Base-by-base conservation (phyloP, 1,140 invertebrate species). In the Pachypeltis micranthus region DNA sequence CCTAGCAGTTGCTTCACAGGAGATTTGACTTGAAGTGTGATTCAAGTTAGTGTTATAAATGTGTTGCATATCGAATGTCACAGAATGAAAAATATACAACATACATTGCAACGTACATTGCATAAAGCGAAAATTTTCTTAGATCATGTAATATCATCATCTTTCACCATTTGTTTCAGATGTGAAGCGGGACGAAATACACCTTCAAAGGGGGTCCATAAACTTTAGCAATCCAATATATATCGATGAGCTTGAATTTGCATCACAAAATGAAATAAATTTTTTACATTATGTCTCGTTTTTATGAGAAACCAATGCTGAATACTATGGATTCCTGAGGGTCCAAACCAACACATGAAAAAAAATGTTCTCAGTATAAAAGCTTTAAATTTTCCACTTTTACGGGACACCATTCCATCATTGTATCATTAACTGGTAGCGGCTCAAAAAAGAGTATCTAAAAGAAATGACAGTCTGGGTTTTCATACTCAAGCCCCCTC, bases 201-300 rank as follows among this genome's bases (percentile, higher is more conserved):
- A 47, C 25, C 25, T 14, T 25, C 19, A 7, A 56, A 39, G 7
- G 19, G 57, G 25, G 31, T 31, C 57, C 31, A 31, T 59, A 16
- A 59, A 59, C 29, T 59, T 59, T n/a, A 59, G 57, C 31, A 12
- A 59, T n/a, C 57, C 57, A 2, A 59, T 59, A 31, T 31, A 59
- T 59, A 28, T 59, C 25, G 57, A 59, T 29, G 57, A 59, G n/a
- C 25, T 59, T 27, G 57, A 59, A 19, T 31, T 59, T 7, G 31
- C 57, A 28, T 59, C 16, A n/a, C 28, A 25, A 23, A 34, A 59
- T 25, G 57, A 59, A 59, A 59, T 59, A 59, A 59, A 59, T 31
- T n/a, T n/a, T n/a, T n/a, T n/a, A n/a, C n/a, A n/a, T n/a, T n/a
- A n/a, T n/a, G n/a, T n/a, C n/a, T n/a, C n/a, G n/a, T n/a, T n/a